Conservation (phyloP, 2,797 vertebrate species). For the Odontamblyopus lacepedii region DNA sequence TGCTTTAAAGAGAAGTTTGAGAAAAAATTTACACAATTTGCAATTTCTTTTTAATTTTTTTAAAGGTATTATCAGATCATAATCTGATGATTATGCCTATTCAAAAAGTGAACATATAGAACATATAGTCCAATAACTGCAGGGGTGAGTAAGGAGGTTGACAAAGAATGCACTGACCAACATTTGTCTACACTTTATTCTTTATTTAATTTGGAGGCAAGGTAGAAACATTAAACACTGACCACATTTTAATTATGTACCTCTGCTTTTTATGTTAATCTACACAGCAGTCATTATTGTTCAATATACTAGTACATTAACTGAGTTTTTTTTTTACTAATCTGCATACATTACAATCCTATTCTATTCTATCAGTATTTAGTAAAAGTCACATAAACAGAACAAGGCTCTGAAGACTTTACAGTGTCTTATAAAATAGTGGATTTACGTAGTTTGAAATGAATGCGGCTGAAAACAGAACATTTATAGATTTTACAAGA, state of each 20-base stretch:
- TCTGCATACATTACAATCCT: neutral
- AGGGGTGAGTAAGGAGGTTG: neutral
- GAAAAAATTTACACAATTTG: neutral
- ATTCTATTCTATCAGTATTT: neutral
- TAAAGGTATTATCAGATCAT: neutral
- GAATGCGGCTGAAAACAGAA: neutral
- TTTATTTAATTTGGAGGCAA: too few species aligned
- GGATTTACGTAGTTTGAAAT: conserved; percentile 16
- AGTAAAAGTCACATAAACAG: conserved; percentile 27
- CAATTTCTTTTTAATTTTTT: neutral
- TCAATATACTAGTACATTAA: neutral
- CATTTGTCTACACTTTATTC: too few species aligned
- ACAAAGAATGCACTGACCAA: too few species aligned
- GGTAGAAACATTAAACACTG: too few species aligned
- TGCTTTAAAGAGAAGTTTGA: conserved; percentile 1
- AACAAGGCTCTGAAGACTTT: conserved; percentile 35
- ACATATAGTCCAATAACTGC: neutral
- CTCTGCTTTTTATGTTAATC: neutral
- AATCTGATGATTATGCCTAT: neutral
- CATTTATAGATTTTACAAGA: conserved; percentile 3
- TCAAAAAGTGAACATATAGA: neutral
- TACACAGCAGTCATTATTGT: neutral
- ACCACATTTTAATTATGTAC: neutral
- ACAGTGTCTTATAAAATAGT: conserved; percentile 12
- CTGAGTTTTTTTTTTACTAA: too few species aligned